phyloP scores from a whole-genome alignment of 2,888 invertebrate genomes.

The Apodemia zela region DNA sequence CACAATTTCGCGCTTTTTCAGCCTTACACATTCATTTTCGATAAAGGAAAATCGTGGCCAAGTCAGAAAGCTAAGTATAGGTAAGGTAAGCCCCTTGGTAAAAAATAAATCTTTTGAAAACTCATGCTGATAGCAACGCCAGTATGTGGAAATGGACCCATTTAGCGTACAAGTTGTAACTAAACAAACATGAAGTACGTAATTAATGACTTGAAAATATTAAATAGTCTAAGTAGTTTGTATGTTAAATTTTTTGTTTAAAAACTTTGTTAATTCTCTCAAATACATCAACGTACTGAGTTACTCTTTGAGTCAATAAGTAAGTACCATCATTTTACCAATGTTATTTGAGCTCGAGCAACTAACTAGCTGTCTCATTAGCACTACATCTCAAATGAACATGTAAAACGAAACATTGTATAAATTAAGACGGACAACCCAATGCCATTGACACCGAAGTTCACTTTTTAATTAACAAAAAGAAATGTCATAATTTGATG shows the following conservation, averaged over 20 bases:
- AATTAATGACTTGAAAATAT: too few species aligned
- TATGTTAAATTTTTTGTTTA: background rate
- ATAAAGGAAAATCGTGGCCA: too few species aligned
- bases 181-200: too few species aligned
- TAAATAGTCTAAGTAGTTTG: too few species aligned
- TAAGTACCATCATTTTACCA: background rate
- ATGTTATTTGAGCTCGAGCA: background rate
- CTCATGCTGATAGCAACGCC: too few species aligned
- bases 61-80: too few species aligned
- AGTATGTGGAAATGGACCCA: too few species aligned
- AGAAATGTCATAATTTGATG: background rate
- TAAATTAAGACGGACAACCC: background rate
- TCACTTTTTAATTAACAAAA: background rate
- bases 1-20: too few species aligned
- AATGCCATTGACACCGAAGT: background rate
- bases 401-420: conserved; percentile 6
- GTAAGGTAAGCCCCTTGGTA: too few species aligned
- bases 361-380: background rate
- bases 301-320: background rate
- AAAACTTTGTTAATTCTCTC: background rate
- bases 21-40: too few species aligned
- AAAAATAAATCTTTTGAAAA: too few species aligned
- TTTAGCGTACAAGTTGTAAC: too few species aligned
- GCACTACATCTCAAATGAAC: conserved; percentile 13
- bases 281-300: background rate